Evolutionary conservation across 2,797 vertebrate species (phyloP).

Genomic region (Leuciscus waleckii): DNA sequence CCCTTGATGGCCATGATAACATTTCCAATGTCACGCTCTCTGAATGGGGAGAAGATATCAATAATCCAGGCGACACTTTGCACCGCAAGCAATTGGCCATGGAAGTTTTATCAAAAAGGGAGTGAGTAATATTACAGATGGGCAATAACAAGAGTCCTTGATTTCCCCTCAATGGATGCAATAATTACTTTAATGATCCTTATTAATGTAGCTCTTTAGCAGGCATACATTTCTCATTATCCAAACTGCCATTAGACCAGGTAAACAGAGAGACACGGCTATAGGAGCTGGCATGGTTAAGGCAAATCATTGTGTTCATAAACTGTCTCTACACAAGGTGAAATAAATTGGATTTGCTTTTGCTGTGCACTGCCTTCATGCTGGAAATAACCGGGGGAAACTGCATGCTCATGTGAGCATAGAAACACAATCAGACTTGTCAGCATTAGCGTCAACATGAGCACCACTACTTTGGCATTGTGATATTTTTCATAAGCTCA

Average conservation of each 20-base stretch:
- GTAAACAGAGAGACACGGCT: neutral
- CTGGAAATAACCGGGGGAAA: neutral
- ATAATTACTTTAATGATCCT: slow-evolving; percentile 48
- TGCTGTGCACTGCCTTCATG: neutral
- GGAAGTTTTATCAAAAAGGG: slow-evolving; percentile 13
- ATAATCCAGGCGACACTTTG: neutral
- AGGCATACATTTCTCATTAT: slow-evolving; percentile 36
- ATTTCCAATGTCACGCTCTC: slow-evolving; percentile 22
- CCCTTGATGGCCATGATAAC: neutral
- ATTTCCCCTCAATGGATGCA: slow-evolving; percentile 31
- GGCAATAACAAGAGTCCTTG: slow-evolving; percentile 31
- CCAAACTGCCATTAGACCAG: slow-evolving; percentile 43
- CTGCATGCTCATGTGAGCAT: neutral
- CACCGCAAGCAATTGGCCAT: neutral
- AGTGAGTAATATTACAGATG: slow-evolving; percentile 30
- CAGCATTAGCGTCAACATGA: neutral
- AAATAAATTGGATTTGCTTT: slow-evolving; percentile 20
- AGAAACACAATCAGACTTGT: slow-evolving; percentile 4
- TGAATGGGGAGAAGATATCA: slow-evolving; percentile 21
- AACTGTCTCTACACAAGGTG: neutral
- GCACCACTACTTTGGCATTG: neutral
- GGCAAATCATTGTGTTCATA: neutral
- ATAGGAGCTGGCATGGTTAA: neutral
- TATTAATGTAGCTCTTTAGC: slow-evolving; percentile 39
- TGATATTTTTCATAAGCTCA: neutral